Evolutionary conservation across 2,113 vertebrate species (phyloP).

Genomic region (Felis catus): DNA sequence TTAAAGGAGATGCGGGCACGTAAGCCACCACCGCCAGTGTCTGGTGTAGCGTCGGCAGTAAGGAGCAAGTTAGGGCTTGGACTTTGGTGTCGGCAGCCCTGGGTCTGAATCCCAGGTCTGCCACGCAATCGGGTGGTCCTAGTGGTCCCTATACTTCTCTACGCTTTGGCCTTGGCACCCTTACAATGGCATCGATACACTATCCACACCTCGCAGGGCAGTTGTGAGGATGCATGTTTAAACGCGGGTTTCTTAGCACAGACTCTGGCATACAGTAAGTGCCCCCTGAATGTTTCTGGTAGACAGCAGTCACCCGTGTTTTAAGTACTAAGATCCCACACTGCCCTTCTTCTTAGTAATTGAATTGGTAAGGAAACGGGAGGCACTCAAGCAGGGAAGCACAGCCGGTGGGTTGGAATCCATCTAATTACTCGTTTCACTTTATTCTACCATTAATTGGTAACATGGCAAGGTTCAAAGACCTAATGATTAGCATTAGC

Average conservation of each 20-base stretch:
- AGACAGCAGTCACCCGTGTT: background rate
- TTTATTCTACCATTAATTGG: constrained; percentile 64
- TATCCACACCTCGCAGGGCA: background rate
- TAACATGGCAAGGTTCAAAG: constrained; percentile 73
- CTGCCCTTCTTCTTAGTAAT: background rate
- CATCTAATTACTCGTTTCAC: constrained; percentile 63
- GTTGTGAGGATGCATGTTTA: background rate
- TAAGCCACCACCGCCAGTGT: background rate
- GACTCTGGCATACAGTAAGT: background rate
- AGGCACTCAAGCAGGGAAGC: background rate
- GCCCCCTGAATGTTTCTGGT: background rate
- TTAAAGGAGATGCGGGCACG: background rate
- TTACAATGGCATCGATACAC: background rate
- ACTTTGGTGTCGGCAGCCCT: background rate
- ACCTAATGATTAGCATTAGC: constrained; percentile 70
- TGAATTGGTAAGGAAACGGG: background rate
- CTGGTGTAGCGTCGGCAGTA: fast-evolving
- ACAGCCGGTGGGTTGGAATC: constrained; percentile 38
- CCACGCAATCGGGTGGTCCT: background rate
- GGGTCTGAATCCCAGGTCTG: background rate
- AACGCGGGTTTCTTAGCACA: background rate
- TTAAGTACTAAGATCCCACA: background rate
- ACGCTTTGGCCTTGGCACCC: background rate
- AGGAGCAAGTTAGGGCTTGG: background rate
- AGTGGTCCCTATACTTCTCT: background rate